Evolutionary conservation across 2,113 vertebrate species (phyloP), one percentile per base, ranked within the genome.

Genomic region (Oophaga pumilio): DNA sequence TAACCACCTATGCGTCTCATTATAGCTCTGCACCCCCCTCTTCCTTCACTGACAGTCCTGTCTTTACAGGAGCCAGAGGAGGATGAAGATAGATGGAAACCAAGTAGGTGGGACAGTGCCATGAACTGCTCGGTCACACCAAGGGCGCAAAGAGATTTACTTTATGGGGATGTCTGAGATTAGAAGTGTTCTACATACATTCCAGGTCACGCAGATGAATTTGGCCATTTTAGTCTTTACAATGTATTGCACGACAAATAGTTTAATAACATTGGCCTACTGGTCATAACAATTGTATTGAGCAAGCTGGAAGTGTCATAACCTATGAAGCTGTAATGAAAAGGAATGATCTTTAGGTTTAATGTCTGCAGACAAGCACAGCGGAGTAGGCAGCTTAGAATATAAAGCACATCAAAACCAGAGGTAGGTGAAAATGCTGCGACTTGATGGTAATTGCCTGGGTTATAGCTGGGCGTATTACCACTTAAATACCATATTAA

Each of bases 381-480:
- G 8, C 0, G 52, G 20, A 7, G 13, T 26, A 28, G n/a, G 14
- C 15, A 26, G 52, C 5, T 8, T 1, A 49, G 5, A 76, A 76
- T 78, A 24, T 26, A 15, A 56, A n/a, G 24, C 6, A 79, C 14
- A 79, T 79, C n/a, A 57, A 56, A 79, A 57, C 2, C 53, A 28
- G 14, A 79, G 24, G 13, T 17, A 17, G 12, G 8, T 26, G 18
- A 56, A 77, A 76, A 79, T 8, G 8, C 14, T 8, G 13, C 52
- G 1, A 15, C 13, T 24, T 28, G 57, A 57, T 26, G n/a, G n/a
- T 79, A 56, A 28, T 56, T 59, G 28, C 13, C 14, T 8, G 24
- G 28, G n/a, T 79, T 57, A 79, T 28, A 79, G 52, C 53, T 57
- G 76, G 76, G 76, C 24, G 76, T 57, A 26, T 26, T 79, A 28